Conservation (phyloP, 2,888 invertebrate genomes). For the Opisthograptis luteolata region DNA sequence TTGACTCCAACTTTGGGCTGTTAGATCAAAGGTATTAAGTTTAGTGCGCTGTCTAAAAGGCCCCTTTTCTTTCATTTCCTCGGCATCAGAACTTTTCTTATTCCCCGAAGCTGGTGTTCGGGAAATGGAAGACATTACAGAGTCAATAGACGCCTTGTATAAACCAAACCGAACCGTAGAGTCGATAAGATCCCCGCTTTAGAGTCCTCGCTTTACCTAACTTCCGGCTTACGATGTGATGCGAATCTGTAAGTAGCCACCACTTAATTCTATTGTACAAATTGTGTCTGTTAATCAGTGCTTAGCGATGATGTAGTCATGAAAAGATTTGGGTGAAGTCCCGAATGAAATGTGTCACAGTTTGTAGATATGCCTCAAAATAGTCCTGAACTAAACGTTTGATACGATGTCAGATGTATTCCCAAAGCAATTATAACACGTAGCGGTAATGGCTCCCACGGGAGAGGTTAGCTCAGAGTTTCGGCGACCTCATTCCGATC, state of each 20-base stretch:
- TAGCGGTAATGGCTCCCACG: constrained; percentile 47
- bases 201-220: constrained; percentile 67
- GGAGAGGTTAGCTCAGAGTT: constrained; percentile 46
- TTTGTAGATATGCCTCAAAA: constrained; percentile 23
- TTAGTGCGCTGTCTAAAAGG: constrained; percentile 68
- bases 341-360: constrained; percentile 25
- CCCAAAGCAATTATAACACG: constrained; percentile 57
- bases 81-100: constrained; percentile 76
- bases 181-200: constrained; percentile 72
- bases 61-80: constrained; percentile 73
- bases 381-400: constrained; percentile 42
- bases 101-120: constrained; percentile 73
- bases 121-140: constrained; percentile 81
- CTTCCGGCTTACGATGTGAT: constrained; percentile 62
- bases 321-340: constrained; percentile 25
- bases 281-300: constrained; percentile 60
- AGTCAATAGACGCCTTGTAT: constrained; percentile 75
- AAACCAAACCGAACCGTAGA: constrained; percentile 63
- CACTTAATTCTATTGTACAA: constrained; percentile 47
- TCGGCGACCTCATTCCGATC: constrained; percentile 46
- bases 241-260: constrained; percentile 55
- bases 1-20: constrained; percentile 73
- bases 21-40: constrained; percentile 80
- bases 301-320: constrained; percentile 48
- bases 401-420: constrained; percentile 44